Percentiles rank a stretch among this genome's conserved stretches.
Conservation (phyloP, 1,140 invertebrate genomes). For the Amphibalanus amphitrite region DNA sequence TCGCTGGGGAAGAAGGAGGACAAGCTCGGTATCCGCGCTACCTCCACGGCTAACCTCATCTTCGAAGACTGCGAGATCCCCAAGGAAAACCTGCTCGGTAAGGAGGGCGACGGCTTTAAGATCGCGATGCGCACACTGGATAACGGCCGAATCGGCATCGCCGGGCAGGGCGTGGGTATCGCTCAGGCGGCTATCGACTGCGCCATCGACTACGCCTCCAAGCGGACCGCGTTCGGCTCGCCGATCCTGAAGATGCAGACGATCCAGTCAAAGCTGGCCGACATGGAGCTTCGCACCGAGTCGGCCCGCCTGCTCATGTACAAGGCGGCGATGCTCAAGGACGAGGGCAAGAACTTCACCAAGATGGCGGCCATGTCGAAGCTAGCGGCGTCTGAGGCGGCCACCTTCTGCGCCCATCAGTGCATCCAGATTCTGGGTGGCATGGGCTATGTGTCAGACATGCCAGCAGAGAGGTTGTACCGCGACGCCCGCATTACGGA, state of each 20-base stretch:
- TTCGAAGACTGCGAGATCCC: conserved; percentile 80
- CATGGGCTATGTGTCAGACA: conserved; percentile 86
- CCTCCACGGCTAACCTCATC: conserved; percentile 79
- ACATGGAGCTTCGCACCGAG: conserved; percentile 72
- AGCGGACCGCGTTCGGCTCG: conserved; percentile 70
- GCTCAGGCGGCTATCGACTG: conserved; percentile 83
- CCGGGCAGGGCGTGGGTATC: conserved; percentile 52
- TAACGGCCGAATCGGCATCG: conserved; percentile 72
- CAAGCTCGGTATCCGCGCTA: conserved; percentile 79
- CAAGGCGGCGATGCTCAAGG: conserved; percentile 76
- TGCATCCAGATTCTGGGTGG: conserved; percentile 71
- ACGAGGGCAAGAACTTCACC: conserved; percentile 58
- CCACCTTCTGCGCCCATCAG: conserved; percentile 78
- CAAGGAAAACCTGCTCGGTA: conserved; percentile 60
- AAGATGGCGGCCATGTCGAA: conserved; percentile 95
- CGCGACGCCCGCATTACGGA: conserved; percentile 77
- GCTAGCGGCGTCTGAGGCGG: conserved; percentile 80
- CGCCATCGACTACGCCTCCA: conserved; percentile 76
- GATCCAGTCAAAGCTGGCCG: conserved; percentile 60
- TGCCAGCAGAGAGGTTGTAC: conserved; percentile 90
- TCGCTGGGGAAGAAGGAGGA: conserved; percentile 86
- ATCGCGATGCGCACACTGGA: conserved; percentile 82
- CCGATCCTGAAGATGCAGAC: conserved; percentile 50
- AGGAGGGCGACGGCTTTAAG: conserved; percentile 56
- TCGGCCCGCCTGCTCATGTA: conserved; percentile 71